Evolutionary conservation across 2,888 invertebrate genomes (phyloP), one percentile per base, ranked within the genome.

Genomic region (Hypselothyrea guttata): DNA sequence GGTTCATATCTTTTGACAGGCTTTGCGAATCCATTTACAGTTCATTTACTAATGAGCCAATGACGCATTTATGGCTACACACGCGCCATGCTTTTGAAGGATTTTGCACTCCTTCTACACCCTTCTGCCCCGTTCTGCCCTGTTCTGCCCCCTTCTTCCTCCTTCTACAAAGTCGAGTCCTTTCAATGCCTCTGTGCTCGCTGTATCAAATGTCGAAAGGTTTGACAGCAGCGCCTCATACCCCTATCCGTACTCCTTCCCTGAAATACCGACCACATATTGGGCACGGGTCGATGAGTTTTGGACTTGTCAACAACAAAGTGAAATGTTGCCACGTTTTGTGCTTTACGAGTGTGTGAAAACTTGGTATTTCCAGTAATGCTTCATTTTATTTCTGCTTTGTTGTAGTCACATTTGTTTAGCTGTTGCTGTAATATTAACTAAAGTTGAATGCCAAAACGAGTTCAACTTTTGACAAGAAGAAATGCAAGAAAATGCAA

Each of bases 11-110:
- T 56, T 61, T 60, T 66, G 83, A 71, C 71, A 71, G 85, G 62
- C 78, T 68, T 65, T 64, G 59, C 35, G 59, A 65, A 55, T 45
- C 67, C 65, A 85, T 83, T 84, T 69, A 65, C 81, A 79, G 67
- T 71, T 75, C 73, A 81, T 81, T 81, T 81, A 48, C 81, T 81
- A 85, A 81, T 81, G 81, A 81, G 73, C 64, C 84, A 83, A 72
- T 84, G 75, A 84, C 71, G 74, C 70, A 75, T 69, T 77, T 66
- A 77, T 66, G 56, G 57, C 33, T 61, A 67, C 66, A 70, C 56
- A 63, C 61, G 60, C 42, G 40, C n/a, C 22, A 9, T 42, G 3
- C 40, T 40, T 16, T 58, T 53, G 42, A 16, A 53, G 42, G 48
- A 33, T 33, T 58, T 47, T 52, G 40, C 34, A 35, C 30, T 46